A percentile compares a stretch with the other conserved stretches of the same genome.
phyloP scores from a whole-genome alignment of 1,140 invertebrate genomes.

The Lepidotrigona ventralis region DNA sequence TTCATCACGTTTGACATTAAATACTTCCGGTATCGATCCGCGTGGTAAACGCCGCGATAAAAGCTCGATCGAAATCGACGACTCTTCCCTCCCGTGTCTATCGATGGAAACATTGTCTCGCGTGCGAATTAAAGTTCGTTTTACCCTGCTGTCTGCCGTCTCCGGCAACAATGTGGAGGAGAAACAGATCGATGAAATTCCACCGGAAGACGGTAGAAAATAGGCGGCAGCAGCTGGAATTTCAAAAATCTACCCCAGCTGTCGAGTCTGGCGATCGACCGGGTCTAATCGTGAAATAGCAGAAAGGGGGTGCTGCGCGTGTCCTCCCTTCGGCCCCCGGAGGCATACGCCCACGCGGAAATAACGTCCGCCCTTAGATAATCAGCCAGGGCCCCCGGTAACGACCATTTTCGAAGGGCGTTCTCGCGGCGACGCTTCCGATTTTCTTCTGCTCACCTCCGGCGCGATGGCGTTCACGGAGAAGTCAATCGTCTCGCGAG shows the following conservation, averaged over 20 bases:
- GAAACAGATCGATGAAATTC: constrained; percentile 46
- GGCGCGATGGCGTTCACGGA: constrained; percentile 23
- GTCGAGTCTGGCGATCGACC: constrained; percentile 60
- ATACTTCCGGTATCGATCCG: background rate
- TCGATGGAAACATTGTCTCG: background rate
- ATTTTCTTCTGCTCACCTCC: constrained; percentile 53
- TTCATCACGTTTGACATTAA: background rate
- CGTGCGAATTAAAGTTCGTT: background rate
- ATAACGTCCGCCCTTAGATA: constrained; percentile 75
- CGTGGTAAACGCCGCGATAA: background rate
- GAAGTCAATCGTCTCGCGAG: background rate
- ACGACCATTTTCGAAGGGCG: constrained; percentile 52
- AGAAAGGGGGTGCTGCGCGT: constrained; percentile 34
- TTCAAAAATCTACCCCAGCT: constrained; percentile 64
- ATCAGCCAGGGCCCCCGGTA: constrained; percentile 64
- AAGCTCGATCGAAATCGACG: background rate
- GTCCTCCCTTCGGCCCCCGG: constrained; percentile 19
- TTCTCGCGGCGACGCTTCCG: constrained; percentile 52
- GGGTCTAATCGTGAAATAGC: constrained; percentile 55
- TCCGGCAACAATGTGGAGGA: background rate
- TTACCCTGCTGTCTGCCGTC: background rate
- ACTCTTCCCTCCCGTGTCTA: no score
- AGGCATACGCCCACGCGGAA: constrained; percentile 78
- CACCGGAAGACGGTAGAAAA: constrained; percentile 55
- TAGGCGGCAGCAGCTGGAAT: constrained; percentile 57